Base-by-base conservation (phyloP, 2,113 vertebrate genomes). In the Zonotrichia leucophrys region DNA sequence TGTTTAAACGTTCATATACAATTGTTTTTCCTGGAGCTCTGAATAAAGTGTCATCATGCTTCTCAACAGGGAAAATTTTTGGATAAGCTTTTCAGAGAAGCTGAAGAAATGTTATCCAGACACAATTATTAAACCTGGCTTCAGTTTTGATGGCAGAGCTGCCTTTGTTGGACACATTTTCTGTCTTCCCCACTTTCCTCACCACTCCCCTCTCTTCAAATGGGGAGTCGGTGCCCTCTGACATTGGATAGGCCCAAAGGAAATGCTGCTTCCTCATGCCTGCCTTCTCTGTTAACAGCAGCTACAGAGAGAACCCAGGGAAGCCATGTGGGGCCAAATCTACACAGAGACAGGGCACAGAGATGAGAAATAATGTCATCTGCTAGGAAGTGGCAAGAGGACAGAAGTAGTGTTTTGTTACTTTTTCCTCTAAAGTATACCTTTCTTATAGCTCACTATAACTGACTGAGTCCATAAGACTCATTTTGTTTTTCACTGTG, bases 41-140 rank as follows among this genome's bases (percentile, higher is more conserved):
- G 74, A 69, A 60, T 62, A 39, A 88, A 82, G 31, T 62, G 83
- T 82, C 78, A 87, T 89, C 83, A 58, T 2, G 2, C 62, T 91
- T 83, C 75, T 78, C 74, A 72, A 47, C 18, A 30, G 69, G 63
- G 37, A 82, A 59, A 55, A n/a, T 0, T 66, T 80, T 74, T 81
- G 52, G 33, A 44, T 44, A 42, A 74, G 33, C 10, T 90, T 89
- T 86, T 64, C 85, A 89, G 56, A 92, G 88, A 83, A 78, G 52
- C 27, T 86, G 52, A 78, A 91, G 59, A 88, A 95, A 70, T n/a
- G 28, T 14, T 77, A 74, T 92, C 55, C 59, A 89, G 68, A 63
- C 35, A 68, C 2, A 4, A 33, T 3, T 41, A 30, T 28, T 79
- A 79, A 94, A 42, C 37, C 19, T 0, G 0, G 70, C 81, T 79